These are phyloP conservation scores for Drosophila pruinosa DNA, from an alignment of 1,140 invertebrate genomes.

Conservation along the genomic window DNA sequence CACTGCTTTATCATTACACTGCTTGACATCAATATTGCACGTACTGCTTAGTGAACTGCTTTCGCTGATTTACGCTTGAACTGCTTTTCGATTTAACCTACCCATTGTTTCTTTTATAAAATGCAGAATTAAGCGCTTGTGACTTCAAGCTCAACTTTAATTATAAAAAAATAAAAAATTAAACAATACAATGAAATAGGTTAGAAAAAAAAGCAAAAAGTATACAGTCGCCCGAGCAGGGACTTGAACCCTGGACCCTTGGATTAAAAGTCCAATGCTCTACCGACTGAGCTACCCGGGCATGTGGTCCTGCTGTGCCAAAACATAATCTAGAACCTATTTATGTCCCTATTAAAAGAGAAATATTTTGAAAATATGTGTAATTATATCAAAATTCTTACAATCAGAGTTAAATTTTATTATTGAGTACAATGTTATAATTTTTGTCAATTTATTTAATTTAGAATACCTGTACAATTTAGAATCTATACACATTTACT, in stretches of 20 bases:
- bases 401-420: too few species aligned
- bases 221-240: slow-evolving; percentile 87
- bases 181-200: not conserved
- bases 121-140: not conserved
- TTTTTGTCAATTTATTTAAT: too few species aligned
- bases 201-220: slow-evolving; percentile 3
- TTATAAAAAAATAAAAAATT: not conserved
- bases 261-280: slow-evolving; percentile 90
- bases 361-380: too few species aligned
- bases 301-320: slow-evolving; percentile 38
- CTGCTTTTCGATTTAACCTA: too few species aligned
- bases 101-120: too few species aligned
- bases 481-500: too few species aligned
- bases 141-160: not conserved
- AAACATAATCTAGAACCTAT: not conserved
- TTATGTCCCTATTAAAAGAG: not conserved
- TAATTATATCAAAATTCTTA: not conserved
- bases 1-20: not conserved
- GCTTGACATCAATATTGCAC: not conserved
- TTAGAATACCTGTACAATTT: too few species aligned
- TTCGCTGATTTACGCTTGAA: not conserved
- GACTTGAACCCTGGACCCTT: slow-evolving; percentile 91
- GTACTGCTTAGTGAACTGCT: not conserved
- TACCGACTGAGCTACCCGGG: slow-evolving; percentile 90
- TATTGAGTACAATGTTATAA: too few species aligned